phyloP scores from a whole-genome alignment of 2,797 vertebrate genomes.

The Sebastes jordani region DNA sequence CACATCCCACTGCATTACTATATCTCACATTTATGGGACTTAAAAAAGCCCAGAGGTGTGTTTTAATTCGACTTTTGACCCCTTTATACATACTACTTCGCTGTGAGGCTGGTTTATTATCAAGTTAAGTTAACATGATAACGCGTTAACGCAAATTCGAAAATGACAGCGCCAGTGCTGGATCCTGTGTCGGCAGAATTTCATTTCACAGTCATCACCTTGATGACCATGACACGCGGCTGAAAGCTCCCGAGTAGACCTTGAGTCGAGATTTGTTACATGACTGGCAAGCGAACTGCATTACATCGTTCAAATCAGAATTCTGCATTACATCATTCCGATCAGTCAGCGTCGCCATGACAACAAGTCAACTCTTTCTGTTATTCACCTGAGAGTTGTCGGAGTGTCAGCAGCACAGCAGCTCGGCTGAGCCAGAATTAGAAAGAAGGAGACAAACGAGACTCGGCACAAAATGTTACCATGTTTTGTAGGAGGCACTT shows the following conservation, averaged over 20 bases:
- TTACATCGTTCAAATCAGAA: no score
- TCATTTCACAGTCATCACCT: no score
- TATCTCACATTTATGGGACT: neutral
- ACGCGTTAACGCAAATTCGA: no score
- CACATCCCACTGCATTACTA: neutral
- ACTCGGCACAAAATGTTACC: neutral
- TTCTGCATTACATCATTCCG: no score
- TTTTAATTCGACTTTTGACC: neutral
- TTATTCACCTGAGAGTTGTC: neutral
- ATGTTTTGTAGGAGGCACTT: neutral
- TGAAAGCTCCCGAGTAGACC: no score
- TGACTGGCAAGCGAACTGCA: neutral
- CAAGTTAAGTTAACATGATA: no score
- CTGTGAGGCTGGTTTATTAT: no score
- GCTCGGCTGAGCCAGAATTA: no score
- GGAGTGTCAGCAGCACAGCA: rapidly evolving
- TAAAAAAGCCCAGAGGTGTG: neutral
- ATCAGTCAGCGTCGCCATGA: neutral
- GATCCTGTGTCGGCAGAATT: no score
- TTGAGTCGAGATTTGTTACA: neutral
- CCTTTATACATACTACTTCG: neutral
- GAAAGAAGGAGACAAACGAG: no score
- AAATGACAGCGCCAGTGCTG: no score
- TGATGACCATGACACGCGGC: no score
- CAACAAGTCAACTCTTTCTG: neutral